Evolutionary conservation across 1,140 invertebrate species (phyloP), one percentile per base, ranked within the genome.

Genomic region (Sinonovacula constricta): DNA sequence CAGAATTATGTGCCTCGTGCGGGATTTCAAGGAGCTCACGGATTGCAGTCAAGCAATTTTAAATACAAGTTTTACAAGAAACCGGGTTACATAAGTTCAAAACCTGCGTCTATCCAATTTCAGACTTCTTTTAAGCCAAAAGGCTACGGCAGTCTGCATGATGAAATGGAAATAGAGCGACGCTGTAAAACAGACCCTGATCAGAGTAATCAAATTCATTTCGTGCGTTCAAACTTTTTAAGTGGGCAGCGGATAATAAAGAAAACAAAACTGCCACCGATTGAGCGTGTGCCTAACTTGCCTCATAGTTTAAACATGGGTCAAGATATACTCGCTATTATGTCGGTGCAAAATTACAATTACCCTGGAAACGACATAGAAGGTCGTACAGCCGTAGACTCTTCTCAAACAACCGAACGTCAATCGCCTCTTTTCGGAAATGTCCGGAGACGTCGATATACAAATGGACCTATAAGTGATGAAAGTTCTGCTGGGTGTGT

Each of bases 201-300:
- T 63, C 34, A 49, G 30, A 78, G 70, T 56, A 59, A 78, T 34
- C 65, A 78, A 54, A 68, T 78, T 34, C 75, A 78, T 51, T 78
- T 78, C 39, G 75, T 78, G 30, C 75, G 70, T 60, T 78, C 75
- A 3, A 78, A 78, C 54, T 78, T 69, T 31, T 5, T 78, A 28
- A 78, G 12, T 30, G 75, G 75, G 10, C 75, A 78, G 34, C 36
- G 67, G 31, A 49, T 78, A 33, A 54, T 60, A 33, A 78, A 70
- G 54, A 34, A 66, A 53, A 68, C 56, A 30, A 78, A 69, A 54
- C 31, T 78, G n/a, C 75, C 75, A 15, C 75, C 75, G 24, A 69
- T 78, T 10, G 75, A 66, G 33, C 75, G 70, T 45, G 28, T 78
- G 18, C 66, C 54, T 30, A 14, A 39, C 12, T 30, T 60, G 22